A percentile compares a stretch with the other conserved stretches of the same genome.
These are phyloP conservation scores for Cuniculus paca DNA, from an alignment of 2,797 vertebrate species.

Conservation along the genomic window DNA sequence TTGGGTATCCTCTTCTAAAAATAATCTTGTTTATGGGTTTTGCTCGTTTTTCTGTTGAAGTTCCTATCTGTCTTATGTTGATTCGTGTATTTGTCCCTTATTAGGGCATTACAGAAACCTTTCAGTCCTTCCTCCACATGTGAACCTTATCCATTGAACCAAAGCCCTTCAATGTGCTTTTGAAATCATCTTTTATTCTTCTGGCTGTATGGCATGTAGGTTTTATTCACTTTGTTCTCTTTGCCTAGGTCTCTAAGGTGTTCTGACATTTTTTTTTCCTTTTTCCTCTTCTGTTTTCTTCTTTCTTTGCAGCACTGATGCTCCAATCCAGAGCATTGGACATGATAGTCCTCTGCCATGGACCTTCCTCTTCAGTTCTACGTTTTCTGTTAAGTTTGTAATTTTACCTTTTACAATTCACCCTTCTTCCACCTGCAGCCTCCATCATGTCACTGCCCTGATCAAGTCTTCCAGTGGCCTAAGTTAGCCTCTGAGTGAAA, in stretches of 20 bases:
- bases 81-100: background rate
- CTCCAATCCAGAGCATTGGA: background rate
- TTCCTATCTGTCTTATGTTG: background rate
- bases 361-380: background rate
- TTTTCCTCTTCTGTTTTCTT: background rate
- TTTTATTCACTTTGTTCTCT: constrained; percentile 2
- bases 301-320: background rate
- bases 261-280: background rate
- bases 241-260: background rate
- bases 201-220: background rate
- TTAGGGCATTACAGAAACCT: background rate
- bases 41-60: background rate
- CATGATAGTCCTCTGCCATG: too few relatives aligned
- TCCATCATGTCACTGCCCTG: background rate
- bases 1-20: background rate
- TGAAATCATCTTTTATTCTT: background rate
- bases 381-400: constrained; percentile 1
- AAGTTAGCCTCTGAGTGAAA: background rate
- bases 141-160: background rate
- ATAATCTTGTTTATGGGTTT: background rate
- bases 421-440: background rate
- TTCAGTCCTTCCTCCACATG: background rate
- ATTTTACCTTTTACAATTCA: background rate
- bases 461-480: background rate
- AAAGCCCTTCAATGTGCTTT: background rate